phyloP scores from a whole-genome alignment of 1,140 invertebrate species.

The Megathymus violae region DNA sequence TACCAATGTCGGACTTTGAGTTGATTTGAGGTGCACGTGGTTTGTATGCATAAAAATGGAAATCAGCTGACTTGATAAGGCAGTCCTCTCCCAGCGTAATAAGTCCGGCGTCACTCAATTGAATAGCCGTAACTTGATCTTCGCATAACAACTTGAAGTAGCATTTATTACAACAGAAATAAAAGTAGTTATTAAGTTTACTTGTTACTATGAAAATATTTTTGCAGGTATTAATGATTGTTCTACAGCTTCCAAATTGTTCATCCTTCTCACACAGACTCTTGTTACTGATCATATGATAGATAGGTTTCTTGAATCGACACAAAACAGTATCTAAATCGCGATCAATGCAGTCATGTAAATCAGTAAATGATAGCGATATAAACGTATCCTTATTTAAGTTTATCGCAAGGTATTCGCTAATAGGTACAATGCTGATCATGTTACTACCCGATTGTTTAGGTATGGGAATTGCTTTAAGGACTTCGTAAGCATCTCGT shows the following conservation, averaged over 20 bases:
- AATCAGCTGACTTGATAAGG: conserved; percentile 2
- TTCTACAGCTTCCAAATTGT: conserved; percentile 2
- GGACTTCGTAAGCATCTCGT: neutral
- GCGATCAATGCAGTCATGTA: neutral
- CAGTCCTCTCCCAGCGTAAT: neutral
- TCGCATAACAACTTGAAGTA: neutral
- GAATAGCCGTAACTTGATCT: conserved; percentile 11
- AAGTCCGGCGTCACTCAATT: neutral
- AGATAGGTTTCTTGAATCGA: conserved; percentile 15
- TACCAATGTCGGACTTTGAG: neutral
- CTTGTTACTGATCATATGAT: conserved; percentile 10
- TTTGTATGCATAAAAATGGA: neutral
- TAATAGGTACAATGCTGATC: conserved; percentile 11
- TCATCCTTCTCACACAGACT: conserved; percentile 11
- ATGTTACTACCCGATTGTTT: conserved; percentile 8
- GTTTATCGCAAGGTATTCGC: conserved; percentile 6
- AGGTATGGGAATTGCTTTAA: neutral
- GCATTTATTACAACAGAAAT: conserved; percentile 7
- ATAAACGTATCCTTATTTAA: conserved; percentile 9
- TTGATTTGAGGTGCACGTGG: neutral
- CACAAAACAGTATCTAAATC: conserved; percentile 16
- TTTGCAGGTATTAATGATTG: neutral
- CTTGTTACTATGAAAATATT: neutral
- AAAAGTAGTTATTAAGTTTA: conserved; percentile 8
- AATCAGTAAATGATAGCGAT: neutral